Evolutionary conservation across 2,113 vertebrate genomes (phyloP), one percentile per base, ranked within the genome.

Genomic region (Hemichromis elongatus): DNA sequence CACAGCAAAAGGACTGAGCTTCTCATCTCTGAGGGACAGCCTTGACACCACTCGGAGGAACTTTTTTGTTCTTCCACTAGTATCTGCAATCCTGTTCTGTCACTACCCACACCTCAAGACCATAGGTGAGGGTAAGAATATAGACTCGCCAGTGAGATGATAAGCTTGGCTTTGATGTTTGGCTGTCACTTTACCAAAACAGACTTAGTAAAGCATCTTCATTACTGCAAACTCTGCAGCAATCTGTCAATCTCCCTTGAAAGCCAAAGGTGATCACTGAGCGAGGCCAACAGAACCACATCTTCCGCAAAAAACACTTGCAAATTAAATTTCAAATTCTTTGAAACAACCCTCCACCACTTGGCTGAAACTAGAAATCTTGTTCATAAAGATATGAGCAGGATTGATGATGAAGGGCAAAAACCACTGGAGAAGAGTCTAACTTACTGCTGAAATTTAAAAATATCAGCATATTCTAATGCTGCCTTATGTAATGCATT

Each of bases 361-460:
- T 50, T 50, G 26, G 24, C 4, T 73, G 42, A 11, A 73, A 47
- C 24, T 30, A 73, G 42, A 50, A 73, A 47, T 50, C 30, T 16
- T 73, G 42, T 12, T 50, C 42, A 73, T 50, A 73, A 47, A 73
- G 13, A 73, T 73, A 18, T 73, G 40, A 70, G 40, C 9, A 45
- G 40, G 26, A 70, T 45, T 10, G 40, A 45, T 70, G 40, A 47
- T 3, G 4, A 73, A 26, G 66, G 40, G 24, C 40, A 28, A 24
- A 47, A 47, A 47, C 42, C 24, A 73, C 68, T 73, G 42, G 9
- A 50, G 18, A 19, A 3, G 2, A 12, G 42, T 50, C 68, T 75
- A 42, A 75, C 68, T 50, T 75, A 75, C 26, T 19, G 16, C 42
- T 30, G 68, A 75, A 75, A 18, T 75, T 30, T 75, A 30, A 30